Percentiles rank a stretch among this genome's conserved stretches.
Evolutionary conservation across 2,888 invertebrate species (phyloP).

Genomic region (Pilophorus perplexus): DNA sequence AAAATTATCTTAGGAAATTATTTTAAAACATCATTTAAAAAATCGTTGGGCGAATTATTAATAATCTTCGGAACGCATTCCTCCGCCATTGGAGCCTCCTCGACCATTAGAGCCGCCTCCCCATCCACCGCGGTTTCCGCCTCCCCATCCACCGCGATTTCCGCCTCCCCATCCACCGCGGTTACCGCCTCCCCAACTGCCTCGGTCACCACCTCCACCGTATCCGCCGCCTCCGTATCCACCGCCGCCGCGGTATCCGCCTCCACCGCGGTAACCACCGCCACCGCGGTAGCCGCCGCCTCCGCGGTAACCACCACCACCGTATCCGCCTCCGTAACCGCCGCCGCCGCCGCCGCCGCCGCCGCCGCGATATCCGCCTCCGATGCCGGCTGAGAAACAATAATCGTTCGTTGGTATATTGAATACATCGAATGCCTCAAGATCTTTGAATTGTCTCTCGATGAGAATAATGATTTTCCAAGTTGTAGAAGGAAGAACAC

Average conservation of each 20-base stretch:
- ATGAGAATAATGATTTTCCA: too few species aligned
- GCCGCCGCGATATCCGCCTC: conserved; percentile 22
- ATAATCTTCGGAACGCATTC: not conserved
- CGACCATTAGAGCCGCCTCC: too few species aligned
- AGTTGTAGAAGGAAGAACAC: too few species aligned
- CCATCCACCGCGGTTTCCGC: too few species aligned
- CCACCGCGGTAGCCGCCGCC: conserved; percentile 12
- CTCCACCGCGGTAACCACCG: conserved; percentile 16
- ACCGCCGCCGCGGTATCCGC: not conserved
- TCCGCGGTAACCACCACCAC: conserved; percentile 30
- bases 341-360: conserved; percentile 15
- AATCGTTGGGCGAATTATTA: not conserved
- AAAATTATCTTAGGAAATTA: too few species aligned
- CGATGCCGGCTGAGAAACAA: too few species aligned
- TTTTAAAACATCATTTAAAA: not conserved
- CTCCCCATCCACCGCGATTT: conserved; percentile 8
- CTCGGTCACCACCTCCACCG: conserved; percentile 21
- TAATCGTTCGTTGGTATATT: too few species aligned
- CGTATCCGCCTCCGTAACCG: not conserved
- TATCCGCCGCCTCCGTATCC: conserved; percentile 14
- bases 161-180: conserved; percentile 2
- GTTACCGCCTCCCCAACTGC: conserved; percentile 23
- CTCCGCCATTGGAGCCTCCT: not conserved
- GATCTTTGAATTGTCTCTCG: not conserved
- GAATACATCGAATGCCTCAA: too few species aligned